phyloP scores from a whole-genome alignment of 2,797 vertebrate species.

The Aulostomus chinensis region DNA sequence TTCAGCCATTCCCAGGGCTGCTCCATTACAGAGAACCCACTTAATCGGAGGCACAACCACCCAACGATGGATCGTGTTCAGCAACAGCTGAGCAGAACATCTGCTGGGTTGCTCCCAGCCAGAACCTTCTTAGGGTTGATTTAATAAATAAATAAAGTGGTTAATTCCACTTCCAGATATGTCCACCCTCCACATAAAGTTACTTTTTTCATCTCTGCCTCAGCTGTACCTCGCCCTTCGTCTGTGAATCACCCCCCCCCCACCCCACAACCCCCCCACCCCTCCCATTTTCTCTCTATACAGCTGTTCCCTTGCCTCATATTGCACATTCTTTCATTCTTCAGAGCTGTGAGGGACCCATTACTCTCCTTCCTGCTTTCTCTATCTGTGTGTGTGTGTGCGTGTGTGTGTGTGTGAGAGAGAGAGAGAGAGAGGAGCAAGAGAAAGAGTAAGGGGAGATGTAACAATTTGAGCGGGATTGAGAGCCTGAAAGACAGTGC shows the following conservation, averaged over 20 bases:
- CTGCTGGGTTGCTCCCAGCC: constrained; percentile 44
- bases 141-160: constrained; percentile 61
- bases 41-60: constrained; percentile 53
- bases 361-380: constrained; percentile 66
- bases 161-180: constrained; percentile 57
- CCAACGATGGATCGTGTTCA: constrained; percentile 55
- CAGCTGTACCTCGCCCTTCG: constrained; percentile 44
- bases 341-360: constrained; percentile 67
- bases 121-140: constrained; percentile 55
- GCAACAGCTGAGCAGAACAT: constrained; percentile 73
- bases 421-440: neutral
- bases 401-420: constrained; percentile 1
- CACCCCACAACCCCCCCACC: constrained; percentile 12
- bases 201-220: constrained; percentile 26
- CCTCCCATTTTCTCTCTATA: constrained; percentile 31
- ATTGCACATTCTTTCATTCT: constrained; percentile 77
- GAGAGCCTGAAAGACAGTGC: constrained; percentile 68
- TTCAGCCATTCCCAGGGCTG: constrained; percentile 46
- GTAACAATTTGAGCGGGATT: constrained; percentile 57
- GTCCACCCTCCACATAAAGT: constrained; percentile 34
- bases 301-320: constrained; percentile 75
- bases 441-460: constrained; percentile 34
- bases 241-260: constrained; percentile 42
- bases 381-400: constrained; percentile 11
- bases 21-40: constrained; percentile 55